phyloP scores from a whole-genome alignment of 92 coral and sea anemone genomes.

The Virgularia gustaviana region DNA sequence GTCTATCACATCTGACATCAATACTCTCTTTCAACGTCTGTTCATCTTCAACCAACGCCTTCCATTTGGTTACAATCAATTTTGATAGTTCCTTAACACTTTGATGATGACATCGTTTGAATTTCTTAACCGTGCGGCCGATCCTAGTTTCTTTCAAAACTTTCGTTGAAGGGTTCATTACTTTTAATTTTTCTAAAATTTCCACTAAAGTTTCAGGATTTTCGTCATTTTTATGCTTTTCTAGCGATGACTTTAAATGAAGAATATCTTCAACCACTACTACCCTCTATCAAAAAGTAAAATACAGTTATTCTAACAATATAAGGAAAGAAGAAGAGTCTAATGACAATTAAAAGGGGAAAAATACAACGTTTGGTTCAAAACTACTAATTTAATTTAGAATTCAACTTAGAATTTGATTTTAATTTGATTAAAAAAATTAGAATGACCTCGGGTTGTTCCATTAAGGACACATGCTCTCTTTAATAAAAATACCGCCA shows the following conservation, averaged over 20 bases:
- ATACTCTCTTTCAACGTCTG: constrained; percentile 52
- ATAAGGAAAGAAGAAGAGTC: background rate
- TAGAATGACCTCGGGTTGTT: too few relatives aligned
- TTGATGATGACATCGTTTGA: constrained; percentile 52
- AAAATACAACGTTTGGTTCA: too few relatives aligned
- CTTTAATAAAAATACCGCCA: too few relatives aligned
- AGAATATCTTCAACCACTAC: constrained; percentile 72
- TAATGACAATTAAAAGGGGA: too few relatives aligned
- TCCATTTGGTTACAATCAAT: constrained; percentile 66
- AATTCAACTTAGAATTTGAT: too few relatives aligned
- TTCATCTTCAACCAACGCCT: constrained; percentile 51
- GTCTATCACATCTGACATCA: constrained; percentile 75
- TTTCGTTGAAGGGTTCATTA: constrained; percentile 60
- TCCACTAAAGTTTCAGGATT: constrained; percentile 38
- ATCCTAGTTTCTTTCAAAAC: constrained; percentile 66
- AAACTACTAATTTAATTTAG: too few relatives aligned
- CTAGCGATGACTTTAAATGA: constrained; percentile 59
- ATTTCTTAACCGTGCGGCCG: constrained; percentile 61
- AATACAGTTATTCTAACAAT: background rate
- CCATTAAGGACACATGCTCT: too few relatives aligned
- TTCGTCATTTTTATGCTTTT: constrained; percentile 35
- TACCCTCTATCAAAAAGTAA: constrained; percentile 48
- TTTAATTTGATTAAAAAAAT: too few relatives aligned
- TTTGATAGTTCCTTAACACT: constrained; percentile 59
- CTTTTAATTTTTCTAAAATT: constrained; percentile 55